Base-by-base conservation (phyloP, 2,113 vertebrate genomes). In the Blennius ocellaris region DNA sequence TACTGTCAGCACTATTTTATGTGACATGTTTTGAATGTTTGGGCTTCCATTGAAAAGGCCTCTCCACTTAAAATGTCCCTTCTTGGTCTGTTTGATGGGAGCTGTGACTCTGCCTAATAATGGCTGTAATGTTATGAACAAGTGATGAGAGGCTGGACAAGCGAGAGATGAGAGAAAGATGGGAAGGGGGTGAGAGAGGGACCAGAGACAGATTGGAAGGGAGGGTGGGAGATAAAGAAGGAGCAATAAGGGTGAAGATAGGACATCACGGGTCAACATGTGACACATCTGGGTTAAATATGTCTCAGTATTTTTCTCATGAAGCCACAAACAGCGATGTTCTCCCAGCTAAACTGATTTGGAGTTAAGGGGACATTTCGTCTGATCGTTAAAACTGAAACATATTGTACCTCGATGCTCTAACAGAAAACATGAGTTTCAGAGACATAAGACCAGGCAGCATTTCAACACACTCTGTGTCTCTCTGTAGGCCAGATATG, bases 71-170 rank as follows among this genome's bases (percentile, higher is more conserved):
- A 84, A 90, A 74, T 84, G 87, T 73, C 64, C 54, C 58, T 76
- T 84, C 64, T 75, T 71, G 83, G 64, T 79, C 68, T 62, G 76
- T 86, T 87, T 89, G 66, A 87, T 88, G 82, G 88, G 87, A 89
- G 78, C 67, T 72, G 76, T 84, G 85, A 87, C 71, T 88, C 67
- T 80, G 72, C 62, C 69, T 72, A 80, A 83, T 60, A 49, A 81
- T 64, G 55, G 16, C 66, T 77, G 50, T 70, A 68, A 78, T 73
- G 81, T 90, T 83, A 92, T 90, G 88, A 91, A 82, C 70, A 87
- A 87, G 87, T 85, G 88, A 89, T 87, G 91, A 91, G 76, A 88
- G 81, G 79, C 68, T 72, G 70, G 73, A 82, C 52, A 55, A 82
- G 78, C 71, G 81, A 68, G 78, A 89, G 82, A 87, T 85, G 87